Base-by-base conservation (phyloP, 2,797 vertebrate species). In the Rhabdophis nuchalis region DNA sequence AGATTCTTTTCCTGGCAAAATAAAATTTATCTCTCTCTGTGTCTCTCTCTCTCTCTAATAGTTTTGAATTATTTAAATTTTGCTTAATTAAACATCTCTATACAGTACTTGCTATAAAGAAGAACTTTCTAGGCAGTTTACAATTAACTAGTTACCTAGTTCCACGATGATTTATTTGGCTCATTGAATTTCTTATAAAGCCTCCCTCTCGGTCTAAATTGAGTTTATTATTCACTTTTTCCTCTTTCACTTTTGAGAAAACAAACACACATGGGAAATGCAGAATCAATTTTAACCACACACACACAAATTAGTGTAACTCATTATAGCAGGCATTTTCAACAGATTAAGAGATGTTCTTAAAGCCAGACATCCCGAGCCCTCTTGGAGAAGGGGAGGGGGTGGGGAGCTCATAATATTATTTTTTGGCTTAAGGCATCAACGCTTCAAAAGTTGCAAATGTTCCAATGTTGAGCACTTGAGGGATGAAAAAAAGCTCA, bases 401-500 rank as follows among this genome's bases (percentile, higher is more conserved):
- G 1, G 18, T 5, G 20, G 7, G 9, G 54, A 89, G 8, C 36
- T 54, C 41, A 16, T 56, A 8, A 50, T 86, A 12, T n/a, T 36
- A 5, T 92, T 54, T 12, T 7, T 23, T 32, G 1, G 12, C 20
- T 82, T 85, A 50, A 29, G 60, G 56, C 57, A 14, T 16, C 29
- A 87, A 87, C 60, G n/a, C 58, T 92, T 64, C 77, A 85, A 54
- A 93, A 27, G 72, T 1, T 77, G 23, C 54, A 93, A 92, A n/a
- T 60, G 18, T 20, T 50, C 87, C 0, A 77, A 25, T 25, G 36
- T 87, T 64, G 36, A 93, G 92, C 93, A 89, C 1, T n/a, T 82
- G 89, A 64, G 32, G 12, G 36, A 92, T 88, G 88, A 82, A 50
- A 46, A 91, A 88, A 16, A 89, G 61, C 14, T 64, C 58, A 72